A percentile compares a stretch with the other conserved stretches of the same genome.
phyloP scores from a whole-genome alignment of 2,888 invertebrate species.

The Zelleria hepariella region DNA sequence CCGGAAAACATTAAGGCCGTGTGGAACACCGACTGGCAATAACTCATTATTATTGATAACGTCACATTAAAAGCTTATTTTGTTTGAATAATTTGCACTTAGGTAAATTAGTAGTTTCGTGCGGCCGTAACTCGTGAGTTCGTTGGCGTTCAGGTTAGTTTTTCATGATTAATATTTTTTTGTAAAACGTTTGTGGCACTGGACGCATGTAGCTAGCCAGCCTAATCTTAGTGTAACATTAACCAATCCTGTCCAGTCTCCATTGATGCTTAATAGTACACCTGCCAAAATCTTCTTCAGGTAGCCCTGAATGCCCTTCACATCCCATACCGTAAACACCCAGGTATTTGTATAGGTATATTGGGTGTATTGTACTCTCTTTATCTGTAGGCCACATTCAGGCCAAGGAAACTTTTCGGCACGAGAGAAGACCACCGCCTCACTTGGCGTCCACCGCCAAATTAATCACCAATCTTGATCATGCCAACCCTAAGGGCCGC shows the following conservation, averaged over 20 bases:
- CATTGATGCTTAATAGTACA: no score
- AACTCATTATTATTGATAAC: constrained; percentile 6
- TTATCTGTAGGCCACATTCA: no score
- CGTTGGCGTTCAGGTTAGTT: neutral
- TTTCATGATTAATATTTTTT: neutral
- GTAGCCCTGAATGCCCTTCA: no score
- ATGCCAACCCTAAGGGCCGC: neutral
- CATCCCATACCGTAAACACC: no score
- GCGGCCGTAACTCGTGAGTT: neutral
- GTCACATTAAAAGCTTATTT: constrained; percentile 7
- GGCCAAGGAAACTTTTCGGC: no score
- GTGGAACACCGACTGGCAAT: constrained; percentile 4
- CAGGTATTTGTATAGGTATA: no score
- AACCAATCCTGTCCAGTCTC: no score
- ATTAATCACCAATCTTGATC: neutral
- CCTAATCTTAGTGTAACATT: neutral
- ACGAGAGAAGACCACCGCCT: no score
- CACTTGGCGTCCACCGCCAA: neutral
- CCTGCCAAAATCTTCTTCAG: no score
- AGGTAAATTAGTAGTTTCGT: neutral
- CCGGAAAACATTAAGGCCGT: constrained; percentile 30
- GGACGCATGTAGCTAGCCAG: neutral
- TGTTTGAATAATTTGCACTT: constrained; percentile 5
- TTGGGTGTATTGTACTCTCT: no score
- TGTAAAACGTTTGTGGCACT: neutral